Base-by-base conservation (phyloP, 2,797 vertebrate genomes). In the Echiichthys vipera region DNA sequence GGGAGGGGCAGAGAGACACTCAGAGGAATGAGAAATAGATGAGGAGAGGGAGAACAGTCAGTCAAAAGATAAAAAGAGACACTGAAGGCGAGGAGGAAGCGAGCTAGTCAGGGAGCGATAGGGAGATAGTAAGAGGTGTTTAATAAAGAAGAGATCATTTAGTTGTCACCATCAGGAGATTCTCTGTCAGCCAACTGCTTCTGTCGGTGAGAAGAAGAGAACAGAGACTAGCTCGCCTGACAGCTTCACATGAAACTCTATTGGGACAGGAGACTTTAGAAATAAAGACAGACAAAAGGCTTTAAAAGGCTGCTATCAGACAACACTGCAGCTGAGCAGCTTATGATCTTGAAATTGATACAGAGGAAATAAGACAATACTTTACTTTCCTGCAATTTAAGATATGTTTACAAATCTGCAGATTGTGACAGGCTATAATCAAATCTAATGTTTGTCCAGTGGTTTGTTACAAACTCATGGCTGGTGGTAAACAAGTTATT, bases 111-210 rank as follows among this genome's bases (percentile, higher is more conserved):
- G 84, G 74, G 74, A 85, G 73, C 76, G 85, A 89, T 86, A 36
- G 85, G 78, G 81, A 91, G 85, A 93, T 89, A 90, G 92, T 89
- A 83, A 87, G 91, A 92, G 93, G 92, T 90, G 91, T 94, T 94
- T 94, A 95, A 95, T 95, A 94, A 95, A 94, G 90, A 94, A 93
- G 82, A 90, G 92, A 94, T 95, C 91, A 94, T 93, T 93, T 93
- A 87, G 84, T 89, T 94, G 93, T 95, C 93, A 95, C 84, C 77
- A 74, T 83, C 85, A 92, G 87, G 84, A 90, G 88, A 85, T 80
- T 65, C 84, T 93, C 89, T 88, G 89, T 92, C 89, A 92, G 85
- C 78, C 85, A 77, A 88, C 81, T 71, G 88, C 80, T 85, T 80
- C 84, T 77, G 85, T 87, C 84, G 83, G 81, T 25, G 74, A 88